These are phyloP conservation scores for Sphecodes monilicornis DNA, from an alignment of 2,888 invertebrate genomes.

Conservation along the genomic window DNA sequence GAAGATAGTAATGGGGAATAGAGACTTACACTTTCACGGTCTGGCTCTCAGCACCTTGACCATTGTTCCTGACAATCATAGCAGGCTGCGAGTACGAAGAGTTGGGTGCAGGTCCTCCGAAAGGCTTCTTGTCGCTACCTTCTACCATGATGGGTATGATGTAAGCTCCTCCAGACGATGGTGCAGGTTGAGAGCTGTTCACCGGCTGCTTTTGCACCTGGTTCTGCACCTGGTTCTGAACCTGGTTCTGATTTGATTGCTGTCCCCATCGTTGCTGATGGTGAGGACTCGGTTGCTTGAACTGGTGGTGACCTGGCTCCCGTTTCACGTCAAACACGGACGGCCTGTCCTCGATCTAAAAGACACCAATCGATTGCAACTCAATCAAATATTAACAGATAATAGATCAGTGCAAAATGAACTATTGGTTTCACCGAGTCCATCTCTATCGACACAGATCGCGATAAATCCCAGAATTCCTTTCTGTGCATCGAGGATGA, in stretches of 20 bases:
- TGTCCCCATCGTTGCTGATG: conserved; percentile 82
- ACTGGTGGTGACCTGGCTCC: conserved; percentile 79
- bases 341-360: conserved; percentile 82
- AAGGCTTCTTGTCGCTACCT: conserved; percentile 81
- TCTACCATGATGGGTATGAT: conserved; percentile 90
- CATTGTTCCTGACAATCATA: conserved; percentile 84
- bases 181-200: conserved; percentile 74
- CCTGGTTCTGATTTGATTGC: conserved; percentile 65
- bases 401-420: too few species aligned
- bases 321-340: conserved; percentile 80
- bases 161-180: conserved; percentile 83
- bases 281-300: conserved; percentile 77
- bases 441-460: too few species aligned
- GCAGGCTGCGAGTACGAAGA: conserved; percentile 58
- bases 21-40: conserved; percentile 70
- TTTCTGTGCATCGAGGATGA: too few species aligned
- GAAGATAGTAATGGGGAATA: too few species aligned
- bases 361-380: not conserved
- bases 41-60: conserved; percentile 81
- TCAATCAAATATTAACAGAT: too few species aligned
- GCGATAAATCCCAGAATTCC: too few species aligned
- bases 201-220: conserved; percentile 62
- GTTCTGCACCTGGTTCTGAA: conserved; percentile 64
- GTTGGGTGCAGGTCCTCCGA: conserved; percentile 24
- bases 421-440: too few species aligned